These are phyloP conservation scores for Anguilla megastoma DNA, from an alignment of 2,797 vertebrate genomes.

Conservation along the genomic window DNA sequence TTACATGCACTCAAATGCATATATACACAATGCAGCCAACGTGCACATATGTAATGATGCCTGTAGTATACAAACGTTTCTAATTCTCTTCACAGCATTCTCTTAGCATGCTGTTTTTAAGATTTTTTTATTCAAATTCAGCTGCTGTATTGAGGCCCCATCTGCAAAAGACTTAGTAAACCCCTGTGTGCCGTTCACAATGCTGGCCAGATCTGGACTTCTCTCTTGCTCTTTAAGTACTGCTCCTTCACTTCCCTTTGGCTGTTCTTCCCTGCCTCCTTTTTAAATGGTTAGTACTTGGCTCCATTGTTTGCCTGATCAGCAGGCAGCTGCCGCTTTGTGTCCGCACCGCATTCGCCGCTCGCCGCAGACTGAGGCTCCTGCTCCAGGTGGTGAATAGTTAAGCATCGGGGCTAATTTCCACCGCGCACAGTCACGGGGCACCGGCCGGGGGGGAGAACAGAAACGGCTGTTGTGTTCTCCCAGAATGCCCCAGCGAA, in stretches of 20 bases:
- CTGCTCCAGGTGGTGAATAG: slow-evolving; percentile 42
- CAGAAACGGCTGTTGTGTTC: slow-evolving; percentile 4
- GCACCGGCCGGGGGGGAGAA: neutral
- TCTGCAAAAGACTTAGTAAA: neutral
- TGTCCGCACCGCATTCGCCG: slow-evolving; percentile 37
- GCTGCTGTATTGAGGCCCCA: neutral
- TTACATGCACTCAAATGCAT: neutral
- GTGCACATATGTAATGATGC: neutral
- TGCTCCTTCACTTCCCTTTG: slow-evolving; percentile 15
- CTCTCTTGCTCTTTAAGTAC: slow-evolving; percentile 2
- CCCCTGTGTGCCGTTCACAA: neutral
- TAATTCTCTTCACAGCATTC: neutral
- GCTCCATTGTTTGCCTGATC: slow-evolving; percentile 46
- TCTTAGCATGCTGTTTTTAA: neutral
- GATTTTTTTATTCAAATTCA: neutral
- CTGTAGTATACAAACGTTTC: neutral
- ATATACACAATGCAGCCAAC: neutral
- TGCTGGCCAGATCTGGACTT: neutral
- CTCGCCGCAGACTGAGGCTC: slow-evolving; percentile 35
- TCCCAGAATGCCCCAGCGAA: slow-evolving; percentile 27
- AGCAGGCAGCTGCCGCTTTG: slow-evolving; percentile 42
- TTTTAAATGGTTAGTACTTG: slow-evolving; percentile 33
- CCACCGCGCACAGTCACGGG: slow-evolving; percentile 4
- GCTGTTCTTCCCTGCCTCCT: slow-evolving; percentile 22
- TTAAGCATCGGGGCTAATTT: slow-evolving; percentile 40